phyloP scores from a whole-genome alignment of 1,140 invertebrate genomes.

The Drosophila pallidifrons region DNA sequence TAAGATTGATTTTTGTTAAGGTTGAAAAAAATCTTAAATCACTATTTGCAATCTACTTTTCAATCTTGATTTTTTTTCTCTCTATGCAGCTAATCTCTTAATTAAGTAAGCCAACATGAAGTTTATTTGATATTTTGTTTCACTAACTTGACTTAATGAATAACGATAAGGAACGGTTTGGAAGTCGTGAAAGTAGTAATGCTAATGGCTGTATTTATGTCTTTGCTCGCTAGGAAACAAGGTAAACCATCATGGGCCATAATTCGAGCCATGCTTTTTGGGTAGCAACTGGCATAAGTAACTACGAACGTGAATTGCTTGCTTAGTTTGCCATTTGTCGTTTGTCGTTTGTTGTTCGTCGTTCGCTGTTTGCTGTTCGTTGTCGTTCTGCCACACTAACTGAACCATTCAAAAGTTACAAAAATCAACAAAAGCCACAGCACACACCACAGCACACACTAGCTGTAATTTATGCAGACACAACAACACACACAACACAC shows the following conservation, averaged over 20 bases:
- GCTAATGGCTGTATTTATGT: slow-evolving; percentile 14
- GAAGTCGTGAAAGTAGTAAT: slow-evolving; percentile 16
- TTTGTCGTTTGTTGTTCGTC: background rate
- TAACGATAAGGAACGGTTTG: background rate
- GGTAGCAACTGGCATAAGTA: background rate
- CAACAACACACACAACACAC: slow-evolving; percentile 31
- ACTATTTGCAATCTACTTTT: too few species aligned
- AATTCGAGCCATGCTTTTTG: slow-evolving; percentile 7
- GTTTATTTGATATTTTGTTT: background rate
- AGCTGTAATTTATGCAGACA: slow-evolving; percentile 47
- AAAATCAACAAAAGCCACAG: slow-evolving; percentile 43
- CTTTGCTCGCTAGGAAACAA: slow-evolving; percentile 11
- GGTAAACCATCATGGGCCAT: slow-evolving; percentile 23
- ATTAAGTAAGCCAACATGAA: too few species aligned
- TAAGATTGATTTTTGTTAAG: too few species aligned
- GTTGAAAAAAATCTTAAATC: too few species aligned
- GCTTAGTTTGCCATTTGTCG: slow-evolving; percentile 1
- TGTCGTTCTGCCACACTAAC: slow-evolving; percentile 1
- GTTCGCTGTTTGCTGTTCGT: background rate
- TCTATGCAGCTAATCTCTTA: too few species aligned
- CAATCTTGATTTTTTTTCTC: too few species aligned
- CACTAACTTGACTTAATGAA: background rate
- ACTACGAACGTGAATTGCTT: slow-evolving; percentile 17
- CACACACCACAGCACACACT: slow-evolving; percentile 9
- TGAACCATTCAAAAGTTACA: slow-evolving; percentile 35